Evolutionary conservation across 2,113 vertebrate species (phyloP), one percentile per base, ranked within the genome.

Genomic region (Puntigrus tetrazona): DNA sequence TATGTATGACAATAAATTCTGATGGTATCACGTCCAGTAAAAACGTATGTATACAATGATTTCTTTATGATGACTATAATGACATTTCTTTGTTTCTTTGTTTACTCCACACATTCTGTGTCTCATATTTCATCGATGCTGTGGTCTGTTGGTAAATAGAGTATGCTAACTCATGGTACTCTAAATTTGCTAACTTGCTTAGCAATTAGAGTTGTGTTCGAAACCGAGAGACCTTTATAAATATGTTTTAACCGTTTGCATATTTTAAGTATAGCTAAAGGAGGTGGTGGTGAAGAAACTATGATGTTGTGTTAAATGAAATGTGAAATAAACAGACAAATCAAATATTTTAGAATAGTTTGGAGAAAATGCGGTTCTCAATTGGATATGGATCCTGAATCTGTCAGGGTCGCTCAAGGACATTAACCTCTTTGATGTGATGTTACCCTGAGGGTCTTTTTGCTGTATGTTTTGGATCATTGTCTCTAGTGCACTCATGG

Each of bases 381-480:
- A 34, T 73, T 43, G 22, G 11, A 25, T 43, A 5, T 25, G 69
- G 22, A 18, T 73, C 69, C 7, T 73, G n/a, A 36, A 14, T 43
- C 11, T 72, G 36, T 72, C 5, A 41, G 38, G 27, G 41, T 31
- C 27, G 50, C 27, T 50, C 73, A 75, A 75, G 43, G 73, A 50
- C n/a, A 20, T 50, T 29, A 75, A 75, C 73, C 43, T 75, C 27
- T 75, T 8, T 50, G 27, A 47, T 75, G 73, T 50, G 41, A 20
- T 75, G 25, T 31, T 75, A 13, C 34, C 73, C 43, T 18, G 7
- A 18, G 72, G 43, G 72, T 0, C 1, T 25, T 75, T 74, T 31
- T 75, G 25, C 45, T 75, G 73, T 50, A 50, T 75, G 25, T 75
- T 50, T 75, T 75, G 41, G 14, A 50, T 75, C 25, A 75, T 20